Evolutionary conservation across 2,888 invertebrate genomes (phyloP), one percentile per base, ranked within the genome.

Genomic region (Capitulum mitella): DNA sequence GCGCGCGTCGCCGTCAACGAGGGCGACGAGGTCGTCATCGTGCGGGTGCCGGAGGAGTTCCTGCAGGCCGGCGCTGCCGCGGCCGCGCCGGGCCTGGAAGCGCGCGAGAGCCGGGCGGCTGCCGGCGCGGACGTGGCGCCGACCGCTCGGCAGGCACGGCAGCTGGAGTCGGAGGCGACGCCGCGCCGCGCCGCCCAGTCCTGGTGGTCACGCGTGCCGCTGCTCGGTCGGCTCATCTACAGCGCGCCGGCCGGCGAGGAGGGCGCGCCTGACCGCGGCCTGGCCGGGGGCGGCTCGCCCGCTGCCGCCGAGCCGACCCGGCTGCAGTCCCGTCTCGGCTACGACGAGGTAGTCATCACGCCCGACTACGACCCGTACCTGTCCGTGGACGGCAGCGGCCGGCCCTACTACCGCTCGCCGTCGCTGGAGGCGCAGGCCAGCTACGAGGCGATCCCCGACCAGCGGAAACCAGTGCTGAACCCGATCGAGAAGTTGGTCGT

Each of bases 381-480:
- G 46, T 46, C 46, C n/a, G 1, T 46, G 0, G 48, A 43, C 19
- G 29, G 22, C 3, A 8, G 29, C 32, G 76, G 76, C 16, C 5
- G n/a, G 22, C 48, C 43, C 5, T 76, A 19, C 48, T 76, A 76
- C 32, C 46, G 29, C 40, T 29, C 46, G 19, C 46, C 43, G 2
- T n/a, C 12, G 6, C 76, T 26, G 14, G 76, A 29, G 14, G 46
- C 12, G 22, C 76, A 46, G 22, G 43, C 76, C 29, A 1, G 12
- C 16, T 76, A 32, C 32, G 76, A 76, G 32, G 10, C 43, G 5
- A 76, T 76, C 12, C 76, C 76, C 2, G 76, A 76, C 48, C 12
- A 43, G 29, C n/a, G 3, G 10, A 76, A 76, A 6, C 76, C 76
- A 29, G 19, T 76, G 48, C 46, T 76, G 46, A 76, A 76, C 46